Conservation (phyloP, 2,888 invertebrate species). For the Apamea anceps region DNA sequence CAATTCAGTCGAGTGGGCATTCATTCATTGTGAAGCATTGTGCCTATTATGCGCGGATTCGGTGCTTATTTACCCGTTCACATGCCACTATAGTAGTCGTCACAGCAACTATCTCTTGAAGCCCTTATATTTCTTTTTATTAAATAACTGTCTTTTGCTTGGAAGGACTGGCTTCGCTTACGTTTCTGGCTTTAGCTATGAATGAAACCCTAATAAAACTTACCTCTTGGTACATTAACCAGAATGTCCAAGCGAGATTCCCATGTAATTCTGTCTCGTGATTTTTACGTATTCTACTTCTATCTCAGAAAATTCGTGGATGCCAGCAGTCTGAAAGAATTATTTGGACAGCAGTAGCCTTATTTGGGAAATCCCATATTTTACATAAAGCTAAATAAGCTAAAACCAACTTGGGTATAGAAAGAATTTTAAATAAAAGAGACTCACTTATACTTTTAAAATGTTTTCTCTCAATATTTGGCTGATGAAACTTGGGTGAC, state of each 20-base stretch:
- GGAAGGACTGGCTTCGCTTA: not conserved
- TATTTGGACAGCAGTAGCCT: not conserved
- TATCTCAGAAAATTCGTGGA: conserved; percentile 1
- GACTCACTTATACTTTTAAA: not conserved
- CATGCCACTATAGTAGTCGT: conserved; percentile 73
- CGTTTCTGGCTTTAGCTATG: conserved; percentile 5
- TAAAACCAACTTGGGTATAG: not conserved
- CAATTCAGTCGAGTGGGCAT: conserved; percentile 89
- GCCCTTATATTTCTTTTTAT: conserved; percentile 34
- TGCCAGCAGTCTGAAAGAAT: not conserved
- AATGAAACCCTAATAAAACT: conserved; percentile 43
- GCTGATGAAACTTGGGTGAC: not conserved
- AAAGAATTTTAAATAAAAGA: not conserved
- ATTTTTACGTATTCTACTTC: conserved; percentile 2
- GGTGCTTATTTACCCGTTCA: conserved; percentile 84
- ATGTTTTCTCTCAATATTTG: not conserved
- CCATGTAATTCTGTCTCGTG: not conserved
- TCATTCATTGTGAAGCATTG: conserved; percentile 88
- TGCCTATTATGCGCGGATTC: conserved; percentile 86
- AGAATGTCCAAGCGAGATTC: not conserved
- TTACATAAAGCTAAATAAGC: not conserved
- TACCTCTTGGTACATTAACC: conserved; percentile 40
- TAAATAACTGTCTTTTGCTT: conserved; percentile 21
- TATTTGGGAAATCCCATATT: not conserved
- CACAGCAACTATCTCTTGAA: conserved; percentile 58